These are phyloP conservation scores for Tetanocera ferruginea DNA, from an alignment of 2,888 invertebrate species.

Conservation along the genomic window DNA sequence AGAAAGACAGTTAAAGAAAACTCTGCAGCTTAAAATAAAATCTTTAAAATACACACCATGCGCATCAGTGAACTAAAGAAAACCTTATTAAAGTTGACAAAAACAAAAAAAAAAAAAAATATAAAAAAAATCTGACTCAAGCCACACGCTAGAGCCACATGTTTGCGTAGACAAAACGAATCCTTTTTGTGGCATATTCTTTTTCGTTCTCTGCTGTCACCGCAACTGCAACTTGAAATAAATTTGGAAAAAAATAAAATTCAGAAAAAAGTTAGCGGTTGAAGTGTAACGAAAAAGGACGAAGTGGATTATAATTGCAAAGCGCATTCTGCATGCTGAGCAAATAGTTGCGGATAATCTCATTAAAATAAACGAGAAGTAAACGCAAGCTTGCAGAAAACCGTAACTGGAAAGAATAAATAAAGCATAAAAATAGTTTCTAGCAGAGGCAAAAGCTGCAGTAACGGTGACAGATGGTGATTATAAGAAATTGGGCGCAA, in stretches of 20 bases:
- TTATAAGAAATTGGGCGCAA: no score
- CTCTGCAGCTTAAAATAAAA: no score
- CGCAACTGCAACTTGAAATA: neutral
- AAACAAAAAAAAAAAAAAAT: neutral
- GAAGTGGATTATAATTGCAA: neutral
- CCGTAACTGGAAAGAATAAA: no score
- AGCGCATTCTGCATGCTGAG: slow-evolving; percentile 16
- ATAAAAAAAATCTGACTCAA: neutral
- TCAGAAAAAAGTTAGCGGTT: neutral
- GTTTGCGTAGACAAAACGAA: slow-evolving; percentile 10
- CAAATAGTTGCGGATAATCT: slow-evolving; percentile 11
- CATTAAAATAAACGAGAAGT: slow-evolving; percentile 14
- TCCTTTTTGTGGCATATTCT: slow-evolving; percentile 16
- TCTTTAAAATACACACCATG: no score
- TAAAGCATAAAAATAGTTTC: no score
- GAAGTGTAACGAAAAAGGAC: no score
- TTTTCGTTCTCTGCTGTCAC: neutral
- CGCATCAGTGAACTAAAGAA: no score
- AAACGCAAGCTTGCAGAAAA: neutral
- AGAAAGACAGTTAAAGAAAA: no score
- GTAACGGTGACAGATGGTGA: no score
- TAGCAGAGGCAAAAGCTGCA: no score
- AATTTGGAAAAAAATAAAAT: neutral
- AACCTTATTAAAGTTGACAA: no score
- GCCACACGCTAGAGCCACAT: slow-evolving; percentile 6